Conservation (phyloP, 2,797 vertebrate species). For the Sphenodon punctatus region DNA sequence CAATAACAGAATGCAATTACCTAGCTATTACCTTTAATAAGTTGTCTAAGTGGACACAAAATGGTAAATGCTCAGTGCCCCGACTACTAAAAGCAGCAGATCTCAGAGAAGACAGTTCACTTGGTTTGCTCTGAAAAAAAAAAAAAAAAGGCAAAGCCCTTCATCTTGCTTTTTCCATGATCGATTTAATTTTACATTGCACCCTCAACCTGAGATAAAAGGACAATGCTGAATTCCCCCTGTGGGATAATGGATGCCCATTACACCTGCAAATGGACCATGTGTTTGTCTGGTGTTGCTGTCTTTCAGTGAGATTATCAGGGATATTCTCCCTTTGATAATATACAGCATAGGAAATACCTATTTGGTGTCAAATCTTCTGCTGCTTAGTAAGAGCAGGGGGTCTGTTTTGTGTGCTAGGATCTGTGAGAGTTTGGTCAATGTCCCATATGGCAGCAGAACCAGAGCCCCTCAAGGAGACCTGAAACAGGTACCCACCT, state of each 20-base stretch:
- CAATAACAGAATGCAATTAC: background rate
- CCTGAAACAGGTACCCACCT: too few relatives aligned
- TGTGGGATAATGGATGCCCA: rapidly evolving
- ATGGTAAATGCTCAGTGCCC: background rate
- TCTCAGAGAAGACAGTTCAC: background rate
- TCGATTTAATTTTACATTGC: background rate
- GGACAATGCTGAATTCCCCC: background rate
- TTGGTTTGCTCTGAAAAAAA: background rate
- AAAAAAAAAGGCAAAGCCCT: background rate
- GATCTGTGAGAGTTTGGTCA: too few relatives aligned
- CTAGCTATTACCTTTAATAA: background rate
- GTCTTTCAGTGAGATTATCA: background rate
- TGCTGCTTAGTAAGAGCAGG: too few relatives aligned
- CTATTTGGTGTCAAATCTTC: too few relatives aligned
- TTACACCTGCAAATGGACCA: background rate
- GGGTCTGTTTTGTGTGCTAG: too few relatives aligned
- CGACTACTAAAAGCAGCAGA: background rate
- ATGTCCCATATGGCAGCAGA: too few relatives aligned
- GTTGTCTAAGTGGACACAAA: background rate
- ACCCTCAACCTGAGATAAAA: background rate
- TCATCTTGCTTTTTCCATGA: background rate
- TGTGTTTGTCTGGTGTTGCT: background rate
- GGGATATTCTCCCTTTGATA: background rate
- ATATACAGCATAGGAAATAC: rapidly evolving
- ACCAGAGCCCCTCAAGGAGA: too few relatives aligned